Evolutionary conservation across 2,888 invertebrate species (phyloP), one percentile per base, ranked within the genome.

Genomic region (Aelia acuminata): DNA sequence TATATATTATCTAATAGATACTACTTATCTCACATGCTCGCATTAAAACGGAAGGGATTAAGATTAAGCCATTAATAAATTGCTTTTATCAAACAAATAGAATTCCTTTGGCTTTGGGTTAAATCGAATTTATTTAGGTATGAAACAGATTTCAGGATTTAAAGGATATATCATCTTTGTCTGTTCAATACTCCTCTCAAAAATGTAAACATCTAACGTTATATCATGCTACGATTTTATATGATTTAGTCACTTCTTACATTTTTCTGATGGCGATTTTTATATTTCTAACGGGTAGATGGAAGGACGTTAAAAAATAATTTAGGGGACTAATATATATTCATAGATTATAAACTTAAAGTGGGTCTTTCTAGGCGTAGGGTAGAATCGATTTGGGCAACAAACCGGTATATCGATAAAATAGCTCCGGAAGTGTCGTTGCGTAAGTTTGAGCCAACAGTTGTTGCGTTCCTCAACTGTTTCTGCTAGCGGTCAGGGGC

Each of bases 371-470:
- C 63, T 70, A 70, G 63, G 63, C 63, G 63, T 70, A 70, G 63
- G 63, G 63, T 35, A 35, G 63, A 70, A 70, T 70, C 63, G 63
- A 70, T 70, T 70, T 70, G 63, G 63, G 63, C 63, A 70, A 70
- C 18, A 70, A 70, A 70, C 63, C 63, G 63, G 63, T 31, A 70
- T 35, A 35, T 70, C 63, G 63, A 70, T 70, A 70, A 70, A 70
- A 70, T 70, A 70, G 63, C 63, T 31, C 63, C 63, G 63, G 63
- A 70, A 70, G 63, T 70, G 31, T 18, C 26, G 5, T 70, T 70
- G 35, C 63, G 63, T 1, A 70, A 70, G 63, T 35, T 70, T 70
- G 31, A 20, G 13, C 63, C 63, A 70, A 70, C 63, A 70, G 63
- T 63, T 63, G 63, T 70, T 70, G 20, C 63, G 31, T 70, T 57